A percentile compares a stretch with the other conserved stretches of the same genome.
phyloP scores from a whole-genome alignment of 2,888 invertebrate species.

The Eupithecia vulgata region DNA sequence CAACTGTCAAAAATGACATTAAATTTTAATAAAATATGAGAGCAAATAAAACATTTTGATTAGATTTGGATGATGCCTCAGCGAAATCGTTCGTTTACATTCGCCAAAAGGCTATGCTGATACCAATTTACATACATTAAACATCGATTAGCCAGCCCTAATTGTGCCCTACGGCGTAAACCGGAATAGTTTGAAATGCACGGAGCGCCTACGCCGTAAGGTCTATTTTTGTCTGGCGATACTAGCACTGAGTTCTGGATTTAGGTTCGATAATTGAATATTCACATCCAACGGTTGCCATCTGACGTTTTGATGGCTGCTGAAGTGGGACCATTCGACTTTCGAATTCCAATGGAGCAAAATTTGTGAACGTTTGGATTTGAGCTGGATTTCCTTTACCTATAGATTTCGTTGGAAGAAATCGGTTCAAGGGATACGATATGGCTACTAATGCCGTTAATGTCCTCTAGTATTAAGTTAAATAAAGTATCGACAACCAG shows the following conservation, averaged over 20 bases:
- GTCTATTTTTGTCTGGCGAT: slow-evolving; percentile 47
- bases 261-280: slow-evolving; percentile 71
- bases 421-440: neutral
- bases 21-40: neutral
- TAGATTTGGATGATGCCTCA: neutral
- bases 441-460: neutral
- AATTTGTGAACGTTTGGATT: slow-evolving; percentile 7
- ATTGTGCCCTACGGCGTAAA: slow-evolving; percentile 52
- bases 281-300: slow-evolving; percentile 65
- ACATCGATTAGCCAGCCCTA: slow-evolving; percentile 60
- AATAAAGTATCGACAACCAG: neutral
- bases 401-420: no score
- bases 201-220: slow-evolving; percentile 42
- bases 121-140: slow-evolving; percentile 67
- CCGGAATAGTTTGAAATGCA: slow-evolving; percentile 32
- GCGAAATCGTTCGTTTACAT: neutral
- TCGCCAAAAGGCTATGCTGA: slow-evolving; percentile 49
- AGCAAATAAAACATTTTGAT: neutral
- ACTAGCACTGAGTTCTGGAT: slow-evolving; percentile 48
- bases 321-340: slow-evolving; percentile 50
- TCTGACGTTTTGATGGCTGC: slow-evolving; percentile 64
- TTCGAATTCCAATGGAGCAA: slow-evolving; percentile 40
- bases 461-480: neutral
- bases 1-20: no score
- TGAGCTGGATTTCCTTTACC: neutral